Evolutionary conservation across 2,113 vertebrate species (phyloP).

Genomic region (Urocynchramus pylzowi): DNA sequence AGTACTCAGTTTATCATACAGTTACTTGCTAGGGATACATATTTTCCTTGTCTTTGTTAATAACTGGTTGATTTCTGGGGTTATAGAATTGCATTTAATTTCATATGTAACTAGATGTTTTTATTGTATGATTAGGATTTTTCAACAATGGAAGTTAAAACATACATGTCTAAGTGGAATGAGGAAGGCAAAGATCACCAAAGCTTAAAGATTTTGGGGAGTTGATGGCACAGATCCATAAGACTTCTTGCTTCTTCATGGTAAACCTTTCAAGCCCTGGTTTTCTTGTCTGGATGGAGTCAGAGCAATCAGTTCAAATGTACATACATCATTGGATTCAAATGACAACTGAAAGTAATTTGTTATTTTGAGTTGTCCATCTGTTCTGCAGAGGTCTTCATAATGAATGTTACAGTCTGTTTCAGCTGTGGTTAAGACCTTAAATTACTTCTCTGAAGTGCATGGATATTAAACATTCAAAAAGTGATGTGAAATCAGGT

Average conservation of each 20-base stretch:
- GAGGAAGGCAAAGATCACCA: neutral
- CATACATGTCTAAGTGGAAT: rapidly evolving
- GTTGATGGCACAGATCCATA: neutral
- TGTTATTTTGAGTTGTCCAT: neutral
- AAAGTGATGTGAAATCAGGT: neutral
- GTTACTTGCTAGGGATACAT: neutral
- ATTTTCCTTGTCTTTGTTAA: neutral
- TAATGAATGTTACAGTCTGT: neutral
- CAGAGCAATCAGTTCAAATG: neutral
- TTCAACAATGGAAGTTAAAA: neutral
- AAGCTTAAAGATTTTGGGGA: neutral
- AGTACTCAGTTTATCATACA: neutral
- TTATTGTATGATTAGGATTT: neutral
- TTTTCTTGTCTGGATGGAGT: neutral
- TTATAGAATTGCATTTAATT: neutral
- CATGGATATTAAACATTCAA: neutral
- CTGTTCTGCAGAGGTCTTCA: neutral
- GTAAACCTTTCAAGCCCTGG: neutral
- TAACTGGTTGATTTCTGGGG: neutral
- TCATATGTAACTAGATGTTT: neutral
- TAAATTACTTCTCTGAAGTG: neutral
- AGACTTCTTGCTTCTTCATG: neutral
- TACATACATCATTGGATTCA: neutral
- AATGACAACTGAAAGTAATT: neutral
- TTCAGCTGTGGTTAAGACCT: neutral